Evolutionary conservation across 1,140 invertebrate species (phyloP).

Genomic region (Aricia agestis): DNA sequence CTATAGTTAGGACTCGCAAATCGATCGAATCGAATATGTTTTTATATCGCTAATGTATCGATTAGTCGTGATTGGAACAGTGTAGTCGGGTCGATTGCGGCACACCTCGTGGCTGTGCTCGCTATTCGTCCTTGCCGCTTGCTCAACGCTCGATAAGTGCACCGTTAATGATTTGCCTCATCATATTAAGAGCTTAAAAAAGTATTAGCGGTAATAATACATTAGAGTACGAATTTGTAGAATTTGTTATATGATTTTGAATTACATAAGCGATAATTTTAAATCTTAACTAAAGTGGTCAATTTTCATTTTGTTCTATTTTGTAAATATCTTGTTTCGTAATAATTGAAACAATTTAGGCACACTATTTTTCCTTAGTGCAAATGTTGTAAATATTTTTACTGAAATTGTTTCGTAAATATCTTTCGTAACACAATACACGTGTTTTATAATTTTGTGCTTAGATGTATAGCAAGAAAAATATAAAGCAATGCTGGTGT

Average conservation of each 20-base stretch:
- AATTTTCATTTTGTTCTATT: background rate
- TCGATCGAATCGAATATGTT: background rate
- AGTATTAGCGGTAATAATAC: conserved; percentile 22
- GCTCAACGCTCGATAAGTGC: conserved; percentile 57
- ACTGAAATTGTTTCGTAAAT: too few species aligned
- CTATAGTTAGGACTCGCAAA: too few species aligned
- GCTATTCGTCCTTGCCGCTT: conserved; percentile 58
- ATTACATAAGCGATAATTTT: background rate
- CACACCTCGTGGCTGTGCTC: conserved; percentile 36
- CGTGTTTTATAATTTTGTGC: too few species aligned
- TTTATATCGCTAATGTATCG: background rate
- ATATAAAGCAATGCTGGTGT: too few species aligned
- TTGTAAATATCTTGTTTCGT: too few species aligned
- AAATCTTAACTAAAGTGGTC: background rate
- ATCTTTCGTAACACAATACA: too few species aligned
- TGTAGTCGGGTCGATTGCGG: conserved; percentile 36
- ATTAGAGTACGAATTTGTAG: background rate
- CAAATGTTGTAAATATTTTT: too few species aligned
- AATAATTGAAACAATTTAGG: too few species aligned
- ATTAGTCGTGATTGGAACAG: background rate
- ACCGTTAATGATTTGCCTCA: conserved; percentile 50
- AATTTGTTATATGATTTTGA: background rate
- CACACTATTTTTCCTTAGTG: too few species aligned
- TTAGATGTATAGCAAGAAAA: too few species aligned
- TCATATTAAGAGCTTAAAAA: conserved; percentile 58